A percentile compares a stretch with the other conserved stretches of the same genome.
phyloP scores from a whole-genome alignment of 2,888 invertebrate genomes.

The Cepaea hortensis region DNA sequence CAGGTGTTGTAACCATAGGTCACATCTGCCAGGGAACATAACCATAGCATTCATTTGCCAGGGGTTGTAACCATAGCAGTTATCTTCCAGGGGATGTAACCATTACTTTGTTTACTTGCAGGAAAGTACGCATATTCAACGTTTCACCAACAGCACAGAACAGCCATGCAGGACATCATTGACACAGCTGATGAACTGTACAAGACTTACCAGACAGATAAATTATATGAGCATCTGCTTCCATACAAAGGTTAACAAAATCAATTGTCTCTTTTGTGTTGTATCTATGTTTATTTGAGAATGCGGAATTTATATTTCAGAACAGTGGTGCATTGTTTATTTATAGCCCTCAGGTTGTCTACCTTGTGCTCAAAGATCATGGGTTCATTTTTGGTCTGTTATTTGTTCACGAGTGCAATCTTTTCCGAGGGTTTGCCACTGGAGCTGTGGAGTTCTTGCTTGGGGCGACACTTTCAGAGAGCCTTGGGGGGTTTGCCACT shows the following conservation, averaged over 20 bases:
- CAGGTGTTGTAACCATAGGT: no score
- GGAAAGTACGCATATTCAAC: not conserved
- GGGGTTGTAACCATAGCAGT: no score
- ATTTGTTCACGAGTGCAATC: no score
- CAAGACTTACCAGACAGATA: slow-evolving; percentile 22
- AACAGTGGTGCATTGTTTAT: not conserved
- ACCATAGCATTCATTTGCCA: no score
- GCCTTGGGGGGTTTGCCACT: no score
- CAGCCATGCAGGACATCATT: slow-evolving; percentile 25
- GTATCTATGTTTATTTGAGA: not conserved
- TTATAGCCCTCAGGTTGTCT: not conserved
- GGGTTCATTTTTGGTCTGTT: no score
- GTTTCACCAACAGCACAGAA: not conserved
- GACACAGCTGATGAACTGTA: slow-evolving; percentile 48
- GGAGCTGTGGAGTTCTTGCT: no score
- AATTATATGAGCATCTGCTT: slow-evolving; percentile 32
- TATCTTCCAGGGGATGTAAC: no score
- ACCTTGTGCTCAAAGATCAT: no score
- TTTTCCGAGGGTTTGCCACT: no score
- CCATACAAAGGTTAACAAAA: slow-evolving; percentile 38
- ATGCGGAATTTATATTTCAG: not conserved
- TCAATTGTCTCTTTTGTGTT: not conserved
- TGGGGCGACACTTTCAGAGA: no score
- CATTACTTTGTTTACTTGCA: slow-evolving; percentile 6
- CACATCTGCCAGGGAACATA: no score